Evolutionary conservation across 64 coral and sea anemone species (phyloP).

Genomic region (Stichodactyla helianthus): DNA sequence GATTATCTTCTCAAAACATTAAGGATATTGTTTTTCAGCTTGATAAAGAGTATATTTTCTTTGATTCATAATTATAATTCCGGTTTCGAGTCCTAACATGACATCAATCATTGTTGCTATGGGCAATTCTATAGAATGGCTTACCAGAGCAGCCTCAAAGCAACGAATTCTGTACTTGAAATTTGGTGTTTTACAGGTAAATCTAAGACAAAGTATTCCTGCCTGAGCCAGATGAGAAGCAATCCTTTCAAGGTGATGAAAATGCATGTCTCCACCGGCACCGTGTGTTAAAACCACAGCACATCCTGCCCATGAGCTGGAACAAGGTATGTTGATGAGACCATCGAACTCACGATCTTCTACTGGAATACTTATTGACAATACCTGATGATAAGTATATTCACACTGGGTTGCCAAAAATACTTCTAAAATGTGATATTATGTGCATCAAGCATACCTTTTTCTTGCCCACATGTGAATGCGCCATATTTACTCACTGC

Average conservation of each 20-base stretch:
- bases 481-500: neutral
- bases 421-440: neutral
- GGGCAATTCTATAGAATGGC: neutral
- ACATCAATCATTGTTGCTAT: neutral
- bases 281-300: conserved; percentile 91
- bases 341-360: conserved; percentile 80
- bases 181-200: conserved; percentile 93
- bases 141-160: conserved; percentile 81
- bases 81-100: too few species aligned
- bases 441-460: neutral
- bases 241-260: conserved; percentile 70
- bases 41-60: too few species aligned
- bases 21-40: too few species aligned
- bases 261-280: conserved; percentile 78
- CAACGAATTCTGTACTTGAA: conserved; percentile 89
- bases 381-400: neutral
- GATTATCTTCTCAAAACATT: too few species aligned
- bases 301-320: conserved; percentile 77
- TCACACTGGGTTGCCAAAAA: neutral
- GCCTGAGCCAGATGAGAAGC: conserved; percentile 62
- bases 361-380: conserved; percentile 64
- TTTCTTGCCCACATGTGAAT: neutral
- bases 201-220: conserved; percentile 92
- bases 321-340: conserved; percentile 64
- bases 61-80: too few species aligned